A percentile compares a stretch with the other conserved stretches of the same genome.
Evolutionary conservation across 2,888 invertebrate species (phyloP).

Genomic region (Stenodera caucasica): DNA sequence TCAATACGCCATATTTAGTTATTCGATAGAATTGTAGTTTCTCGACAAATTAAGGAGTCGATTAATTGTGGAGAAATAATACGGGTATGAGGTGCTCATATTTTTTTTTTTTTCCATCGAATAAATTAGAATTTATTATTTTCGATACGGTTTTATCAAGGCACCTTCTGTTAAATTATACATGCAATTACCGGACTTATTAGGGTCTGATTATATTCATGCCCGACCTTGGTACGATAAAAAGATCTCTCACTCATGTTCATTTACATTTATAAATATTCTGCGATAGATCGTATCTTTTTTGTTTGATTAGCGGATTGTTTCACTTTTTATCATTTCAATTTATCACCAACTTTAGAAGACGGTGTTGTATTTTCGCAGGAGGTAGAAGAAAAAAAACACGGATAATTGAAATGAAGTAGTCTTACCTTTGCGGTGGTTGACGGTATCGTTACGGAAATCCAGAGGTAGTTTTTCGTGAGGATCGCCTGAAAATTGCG

Average conservation of each 20-base stretch:
- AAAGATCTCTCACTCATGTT: conserved; percentile 34
- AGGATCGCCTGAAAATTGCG: conserved; percentile 47
- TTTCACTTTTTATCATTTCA: conserved; percentile 45
- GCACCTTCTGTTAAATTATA: conserved; percentile 52
- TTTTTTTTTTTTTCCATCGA: conserved; percentile 28
- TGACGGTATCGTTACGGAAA: conserved; percentile 43
- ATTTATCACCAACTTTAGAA: conserved; percentile 39
- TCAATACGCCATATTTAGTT: neutral
- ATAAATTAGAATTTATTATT: conserved; percentile 54
- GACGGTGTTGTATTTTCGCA: neutral
- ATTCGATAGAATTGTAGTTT: too few relatives aligned
- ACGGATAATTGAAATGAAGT: conserved; percentile 17
- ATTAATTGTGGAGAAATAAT: too few relatives aligned
- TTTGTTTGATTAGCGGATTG: conserved; percentile 48
- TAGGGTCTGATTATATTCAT: conserved; percentile 45
- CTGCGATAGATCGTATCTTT: conserved; percentile 43
- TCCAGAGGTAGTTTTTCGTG: conserved; percentile 51
- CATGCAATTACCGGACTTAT: conserved; percentile 50
- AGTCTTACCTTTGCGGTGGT: conserved; percentile 50
- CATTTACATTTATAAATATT: conserved; percentile 49
- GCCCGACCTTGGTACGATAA: conserved; percentile 41
- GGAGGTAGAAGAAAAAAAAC: conserved; percentile 29
- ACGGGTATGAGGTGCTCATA: conserved; percentile 11
- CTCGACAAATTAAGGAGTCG: too few relatives aligned
- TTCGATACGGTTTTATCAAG: conserved; percentile 51